A percentile compares a stretch with the other conserved stretches of the same genome.
phyloP scores from a whole-genome alignment of 2,888 invertebrate species.

The Caenorhabditis sp. region DNA sequence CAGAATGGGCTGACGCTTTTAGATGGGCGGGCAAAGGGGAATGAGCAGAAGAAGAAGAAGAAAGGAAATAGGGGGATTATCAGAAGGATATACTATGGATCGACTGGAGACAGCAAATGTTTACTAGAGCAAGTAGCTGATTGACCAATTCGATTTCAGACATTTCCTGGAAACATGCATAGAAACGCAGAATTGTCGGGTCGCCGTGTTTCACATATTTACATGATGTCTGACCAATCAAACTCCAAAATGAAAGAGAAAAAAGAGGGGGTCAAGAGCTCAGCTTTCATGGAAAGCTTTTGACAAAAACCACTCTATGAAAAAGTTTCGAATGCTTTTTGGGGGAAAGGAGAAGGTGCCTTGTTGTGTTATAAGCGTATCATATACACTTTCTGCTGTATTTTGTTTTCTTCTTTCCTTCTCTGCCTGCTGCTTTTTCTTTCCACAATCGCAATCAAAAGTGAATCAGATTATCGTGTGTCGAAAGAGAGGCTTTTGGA shows the following conservation, averaged over 20 bases:
- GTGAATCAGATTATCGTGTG: slow-evolving; percentile 38
- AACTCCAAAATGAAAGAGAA: slow-evolving; percentile 34
- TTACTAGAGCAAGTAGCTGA: not conserved
- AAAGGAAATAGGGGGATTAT: slow-evolving; percentile 10
- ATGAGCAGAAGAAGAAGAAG: slow-evolving; percentile 1
- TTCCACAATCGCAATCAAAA: slow-evolving; percentile 15
- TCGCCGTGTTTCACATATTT: slow-evolving; percentile 41
- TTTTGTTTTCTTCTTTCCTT: not conserved
- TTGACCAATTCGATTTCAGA: not conserved
- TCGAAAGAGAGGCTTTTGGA: too few species aligned
- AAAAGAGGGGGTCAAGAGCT: too few species aligned
- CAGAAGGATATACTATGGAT: not conserved
- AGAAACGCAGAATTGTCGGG: too few species aligned
- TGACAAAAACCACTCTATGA: too few species aligned
- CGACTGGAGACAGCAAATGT: not conserved
- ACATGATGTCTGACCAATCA: slow-evolving; percentile 50
- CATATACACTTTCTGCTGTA: slow-evolving; percentile 5
- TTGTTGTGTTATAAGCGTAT: not conserved
- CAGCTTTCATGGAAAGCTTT: slow-evolving; percentile 38
- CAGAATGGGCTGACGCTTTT: slow-evolving; percentile 39
- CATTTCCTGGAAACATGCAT: not conserved
- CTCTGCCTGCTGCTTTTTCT: not conserved
- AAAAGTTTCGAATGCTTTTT: slow-evolving; percentile 15
- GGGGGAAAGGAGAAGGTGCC: not conserved
- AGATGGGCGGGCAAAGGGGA: not conserved